Base-by-base conservation (phyloP, 2,113 vertebrate species). In the Ascaphus truei region DNA sequence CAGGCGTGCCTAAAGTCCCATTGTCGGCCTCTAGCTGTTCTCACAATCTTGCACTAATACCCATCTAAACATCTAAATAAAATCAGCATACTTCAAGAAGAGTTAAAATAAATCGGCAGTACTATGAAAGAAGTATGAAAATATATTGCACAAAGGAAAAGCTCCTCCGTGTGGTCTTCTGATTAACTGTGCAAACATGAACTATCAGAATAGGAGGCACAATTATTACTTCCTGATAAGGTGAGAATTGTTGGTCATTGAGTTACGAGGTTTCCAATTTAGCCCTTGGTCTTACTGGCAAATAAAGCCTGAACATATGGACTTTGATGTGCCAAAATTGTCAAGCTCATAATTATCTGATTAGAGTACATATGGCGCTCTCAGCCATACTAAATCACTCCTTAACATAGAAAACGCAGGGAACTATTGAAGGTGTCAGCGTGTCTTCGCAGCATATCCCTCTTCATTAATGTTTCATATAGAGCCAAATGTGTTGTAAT, bases 401-500 rank as follows among this genome's bases (percentile, higher is more conserved):
- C 79, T 77, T 76, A 59, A 2, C 4, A 47, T 76, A 77, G 73
- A 72, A 82, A 78, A 79, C 52, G 71, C 72, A 31, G 33, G 68
- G 78, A 80, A 73, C 13, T 25, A 77, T 0, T 27, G 77, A 51
- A 72, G 50, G 75, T 76, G 77, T 81, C 83, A 80, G 76, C 62
- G 1, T 71, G 74, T 2, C 72, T 62, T 62, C 79, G 74, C 25
- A 22, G 64, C 60, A 80, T 56, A 77, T 76, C 78, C 77, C 76
- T 80, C 77, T 74, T 86, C 75, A 72, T 81, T 77, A 80, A 71
- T 43, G 64, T 72, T 81, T 76, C 61, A 30, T 39, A 43, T 0
- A 33, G 71, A 76, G 78, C 60, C 79, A 75, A 76, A 77, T 45
- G 71, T 36, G 72, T 64, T 65, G 64, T 22, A 80, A 83, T 73